Base-by-base conservation (phyloP, 2,888 invertebrate genomes). In the Ctena decussata region DNA sequence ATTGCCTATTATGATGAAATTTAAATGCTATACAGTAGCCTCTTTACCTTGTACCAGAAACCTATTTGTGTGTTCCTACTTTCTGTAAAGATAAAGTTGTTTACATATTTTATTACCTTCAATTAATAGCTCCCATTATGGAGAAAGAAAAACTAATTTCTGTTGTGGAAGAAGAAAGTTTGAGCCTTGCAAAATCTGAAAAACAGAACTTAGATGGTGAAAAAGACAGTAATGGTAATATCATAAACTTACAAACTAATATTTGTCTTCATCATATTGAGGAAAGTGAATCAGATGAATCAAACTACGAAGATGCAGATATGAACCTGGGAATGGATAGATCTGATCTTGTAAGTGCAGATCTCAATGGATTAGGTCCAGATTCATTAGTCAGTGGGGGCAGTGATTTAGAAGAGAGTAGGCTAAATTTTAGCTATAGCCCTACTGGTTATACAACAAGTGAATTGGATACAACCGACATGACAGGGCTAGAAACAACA, bases 401-500 rank as follows among this genome's bases (percentile, higher is more conserved):
- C 46, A 82, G 80, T 82, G 82, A 80, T 21, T 30, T 84, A 35
- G 84, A 87, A 69, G 30, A 69, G 39, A 82, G 84, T 37, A 73
- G 82, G 49, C 73, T 57, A 32, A 46, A 41, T n/a, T 71, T 75
- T 69, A 57, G 57, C 21, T 80, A 82, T 37, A 84, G 84, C 57
- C 84, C 87, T 15, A 84, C 82, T 46, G 87, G 84, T 6, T 87
- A 87, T 32, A 87, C 87, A 18, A 87, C 87, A 18, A 87, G 84
- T 80, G 87, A 87, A 15, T 46, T 87, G 18, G 87, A 87, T 30
- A 84, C 84, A 0, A 87, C 82, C 2, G 87, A 84, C 30, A 44
- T 87, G 12, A 69, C 46, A 65, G 82, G 79, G 11, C 12, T 84
- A n/a, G 81, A 80, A 71, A 65, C 80, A 11, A 71, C 74, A 57